Base-by-base conservation (phyloP, 2,797 vertebrate genomes). In the Ambastaia sidthimunki region DNA sequence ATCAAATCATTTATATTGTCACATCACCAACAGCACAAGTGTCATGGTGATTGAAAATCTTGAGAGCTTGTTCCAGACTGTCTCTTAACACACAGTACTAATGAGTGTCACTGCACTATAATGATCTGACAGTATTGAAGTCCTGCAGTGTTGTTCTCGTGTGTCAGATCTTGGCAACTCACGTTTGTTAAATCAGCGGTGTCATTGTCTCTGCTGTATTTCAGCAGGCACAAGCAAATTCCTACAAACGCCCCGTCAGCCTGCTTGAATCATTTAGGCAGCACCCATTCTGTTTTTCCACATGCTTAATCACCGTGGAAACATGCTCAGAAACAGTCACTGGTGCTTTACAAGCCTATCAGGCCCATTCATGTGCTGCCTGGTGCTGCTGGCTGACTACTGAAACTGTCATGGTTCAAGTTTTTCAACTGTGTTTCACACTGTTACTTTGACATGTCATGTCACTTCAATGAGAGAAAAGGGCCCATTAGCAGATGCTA, bases 261-360 rank as follows among this genome's bases (percentile, higher is more conserved):
- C 52, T 34, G 54, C 34, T 54, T 55, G 48, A 31, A 73, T 19
- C 31, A 80, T 66, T 31, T 55, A 16, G 66, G 78, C 80, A 66
- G 71, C 52, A 77, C 80, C 60, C 52, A 12, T 57, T 83, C 62
- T 83, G 72, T 83, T 83, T 80, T 86, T 84, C 80, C 73, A 78
- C 77, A 54, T 66, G 74, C 76, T 84, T 82, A 80, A 84, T 84
- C 71, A 74, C 85, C 9, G 12, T 82, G 74, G 82, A 84, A 82
- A 84, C 82, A 0, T 70, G 31, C 19, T 66, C 41, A 74, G 69
- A 85, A 83, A 83, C 82, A 85, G 60, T 78, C 57, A 5, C n/a
- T 11, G 60, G 60, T 2, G 37, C 62, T 81, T 50, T 63, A 80
- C 34, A 19, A 75, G 74, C 65, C 71, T 78, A 59, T 82, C 74